A percentile compares a stretch with the other conserved stretches of the same genome.
Conservation (phyloP, 2,113 vertebrate genomes). For the Engraulis encrasicolus region DNA sequence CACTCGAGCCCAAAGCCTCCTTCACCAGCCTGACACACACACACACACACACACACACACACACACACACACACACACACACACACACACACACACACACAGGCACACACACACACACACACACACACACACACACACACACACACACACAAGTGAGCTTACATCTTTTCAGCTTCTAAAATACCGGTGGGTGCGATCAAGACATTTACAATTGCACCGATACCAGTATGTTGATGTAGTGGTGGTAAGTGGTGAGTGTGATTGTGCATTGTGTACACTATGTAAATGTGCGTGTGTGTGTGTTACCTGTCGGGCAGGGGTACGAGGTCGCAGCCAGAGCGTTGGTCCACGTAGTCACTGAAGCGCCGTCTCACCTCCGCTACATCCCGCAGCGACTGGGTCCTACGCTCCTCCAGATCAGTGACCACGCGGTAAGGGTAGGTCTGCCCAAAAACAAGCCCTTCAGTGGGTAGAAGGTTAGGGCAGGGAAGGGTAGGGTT, state of each 20-base stretch:
- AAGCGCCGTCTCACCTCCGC: slow-evolving; percentile 61
- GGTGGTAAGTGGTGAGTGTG: neutral
- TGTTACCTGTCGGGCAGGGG: slow-evolving; percentile 58
- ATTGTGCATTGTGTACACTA: neutral
- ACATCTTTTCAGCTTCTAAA: too few relatives aligned
- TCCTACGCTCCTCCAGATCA: slow-evolving; percentile 68
- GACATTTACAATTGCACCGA: too few relatives aligned
- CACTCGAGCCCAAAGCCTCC: slow-evolving; percentile 59
- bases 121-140: slow-evolving; percentile 11
- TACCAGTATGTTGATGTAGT: neutral
- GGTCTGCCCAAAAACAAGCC: slow-evolving; percentile 64
- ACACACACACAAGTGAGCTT: neutral
- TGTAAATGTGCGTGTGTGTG: neutral
- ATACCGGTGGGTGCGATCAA: too few relatives aligned
- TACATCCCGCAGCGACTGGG: slow-evolving; percentile 69
- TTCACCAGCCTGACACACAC: slow-evolving; percentile 57
- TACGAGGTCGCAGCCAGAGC: slow-evolving; percentile 70
- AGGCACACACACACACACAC: too few relatives aligned
- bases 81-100: too few relatives aligned
- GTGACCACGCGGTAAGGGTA: slow-evolving; percentile 67
- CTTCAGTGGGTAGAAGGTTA: slow-evolving; percentile 40
- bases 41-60: slow-evolving; percentile 1
- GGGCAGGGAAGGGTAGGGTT: neutral
- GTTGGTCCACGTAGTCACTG: slow-evolving; percentile 65
- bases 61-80: neutral